Evolutionary conservation across 2,113 vertebrate genomes (phyloP), one percentile per base, ranked within the genome.

Genomic region (Crotophaga sulcirostris): DNA sequence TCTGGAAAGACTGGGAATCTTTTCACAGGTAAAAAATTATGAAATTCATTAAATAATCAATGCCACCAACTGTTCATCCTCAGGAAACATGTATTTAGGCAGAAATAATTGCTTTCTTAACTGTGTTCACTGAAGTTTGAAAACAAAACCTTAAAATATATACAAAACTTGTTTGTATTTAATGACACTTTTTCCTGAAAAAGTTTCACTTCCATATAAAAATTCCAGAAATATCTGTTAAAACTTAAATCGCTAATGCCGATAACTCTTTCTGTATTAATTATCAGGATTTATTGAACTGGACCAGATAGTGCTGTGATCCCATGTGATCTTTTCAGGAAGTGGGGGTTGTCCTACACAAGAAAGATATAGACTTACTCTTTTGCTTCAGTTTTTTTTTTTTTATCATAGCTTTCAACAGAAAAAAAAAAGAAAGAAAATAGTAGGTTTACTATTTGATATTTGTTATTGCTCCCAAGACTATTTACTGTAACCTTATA

Each of bases 81-180:
- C 56, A 96, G 66, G 36, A 87, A 36, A 60, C 18, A 63, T 52
- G 64, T 28, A 97, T 40, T 91, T 88, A 87, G 58, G 33, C 21
- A 90, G 44, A 93, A 95, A 55, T 96, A 97, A 97, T 95, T 95
- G 77, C 33, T 95, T 69, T 64, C 80, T 96, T 91, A 89, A 77
- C 85, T 92, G 34, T 89, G 16, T 77, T 92, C 7, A 68, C 56
- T 84, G 38, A 58, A 76, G 47, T 91, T 94, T 93, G 72, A 96
- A 96, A 97, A 91, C 25, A 90, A 77, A 78, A 67, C 13, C 17
- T 85, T 55, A 14, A 47, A 85, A 84, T 74, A 8, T 84, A n/a
- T 86, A 89, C 28, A 29, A 79, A 80, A 56, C 24, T 31, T 92
- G 47, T 91, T 96, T 91, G 66, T 70, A 23, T 83, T 92, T 96